Base-by-base conservation (phyloP, 2,113 vertebrate species). In the Lophius piscatorius region DNA sequence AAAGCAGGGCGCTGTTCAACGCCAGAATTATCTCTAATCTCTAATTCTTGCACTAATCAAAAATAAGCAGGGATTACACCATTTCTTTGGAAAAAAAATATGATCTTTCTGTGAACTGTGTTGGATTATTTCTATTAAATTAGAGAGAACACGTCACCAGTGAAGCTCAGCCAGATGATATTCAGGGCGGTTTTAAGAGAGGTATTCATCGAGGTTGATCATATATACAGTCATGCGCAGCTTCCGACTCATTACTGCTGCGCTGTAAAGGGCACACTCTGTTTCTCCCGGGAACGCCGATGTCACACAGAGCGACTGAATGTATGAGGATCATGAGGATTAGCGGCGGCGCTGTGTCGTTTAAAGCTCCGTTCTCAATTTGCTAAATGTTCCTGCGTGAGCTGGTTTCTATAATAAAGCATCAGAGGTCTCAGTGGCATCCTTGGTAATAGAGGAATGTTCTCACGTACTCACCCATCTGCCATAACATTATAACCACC, bases 71-170 rank as follows among this genome's bases (percentile, higher is more conserved):
- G 70, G 82, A 85, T 88, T 86, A 83, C 14, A 17, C 38, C 45
- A 39, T 76, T 85, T 82, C 63, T 70, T 55, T n/a, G n/a, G n/a
- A n/a, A n/a, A 74, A 74, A 78, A 86, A 84, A 81, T 73, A 65
- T 58, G 46, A 71, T 59, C 55, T 70, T 78, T 81, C 77, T 46
- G 54, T 55, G 82, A 81, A 84, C 50, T 5, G 34, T 17, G 23
- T 22, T 41, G 59, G 71, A 80, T 82, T 73, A 81, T 80, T n/a
- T n/a, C n/a, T n/a, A n/a, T n/a, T n/a, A n/a, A n/a, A n/a, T n/a
- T n/a, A n/a, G n/a, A n/a, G n/a, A n/a, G n/a, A n/a, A n/a, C n/a
- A n/a, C n/a, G n/a, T n/a, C n/a, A n/a, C n/a, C n/a, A n/a, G n/a
- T n/a, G n/a, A n/a, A n/a, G n/a, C n/a, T n/a, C 47, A 48, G 55